Conservation (phyloP, 1,140 invertebrate genomes). For the Bradysia coprophila region DNA sequence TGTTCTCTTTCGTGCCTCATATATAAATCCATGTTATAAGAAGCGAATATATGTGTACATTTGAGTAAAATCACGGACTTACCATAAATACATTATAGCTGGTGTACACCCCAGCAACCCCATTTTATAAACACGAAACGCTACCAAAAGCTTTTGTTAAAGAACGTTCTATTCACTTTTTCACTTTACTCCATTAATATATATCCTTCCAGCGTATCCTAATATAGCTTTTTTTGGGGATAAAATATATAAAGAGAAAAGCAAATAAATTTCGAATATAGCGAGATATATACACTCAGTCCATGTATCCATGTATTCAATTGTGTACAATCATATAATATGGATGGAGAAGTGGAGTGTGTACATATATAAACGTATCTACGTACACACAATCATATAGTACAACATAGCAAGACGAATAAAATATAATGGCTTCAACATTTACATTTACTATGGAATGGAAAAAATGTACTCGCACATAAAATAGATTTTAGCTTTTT, state of each 20-base stretch:
- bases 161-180: background rate
- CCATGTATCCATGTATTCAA: too few species aligned
- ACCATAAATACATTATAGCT: background rate
- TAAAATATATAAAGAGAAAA: background rate
- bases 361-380: too few species aligned
- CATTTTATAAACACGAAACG: background rate
- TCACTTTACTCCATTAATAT: background rate
- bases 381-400: too few species aligned
- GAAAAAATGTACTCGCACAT: background rate
- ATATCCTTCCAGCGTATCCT: too few species aligned
- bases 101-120: background rate
- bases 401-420: background rate
- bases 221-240: background rate
- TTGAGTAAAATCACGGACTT: background rate
- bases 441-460: background rate
- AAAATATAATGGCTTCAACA: background rate
- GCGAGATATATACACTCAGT: background rate
- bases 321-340: too few species aligned
- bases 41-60: background rate
- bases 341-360: too few species aligned
- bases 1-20: too few species aligned
- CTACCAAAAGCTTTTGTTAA: background rate
- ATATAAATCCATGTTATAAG: background rate
- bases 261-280: background rate
- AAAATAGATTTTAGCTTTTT: background rate